Evolutionary conservation across 2,797 vertebrate genomes (phyloP), one percentile per base, ranked within the genome.

Genomic region (Geotrypetes seraphini): DNA sequence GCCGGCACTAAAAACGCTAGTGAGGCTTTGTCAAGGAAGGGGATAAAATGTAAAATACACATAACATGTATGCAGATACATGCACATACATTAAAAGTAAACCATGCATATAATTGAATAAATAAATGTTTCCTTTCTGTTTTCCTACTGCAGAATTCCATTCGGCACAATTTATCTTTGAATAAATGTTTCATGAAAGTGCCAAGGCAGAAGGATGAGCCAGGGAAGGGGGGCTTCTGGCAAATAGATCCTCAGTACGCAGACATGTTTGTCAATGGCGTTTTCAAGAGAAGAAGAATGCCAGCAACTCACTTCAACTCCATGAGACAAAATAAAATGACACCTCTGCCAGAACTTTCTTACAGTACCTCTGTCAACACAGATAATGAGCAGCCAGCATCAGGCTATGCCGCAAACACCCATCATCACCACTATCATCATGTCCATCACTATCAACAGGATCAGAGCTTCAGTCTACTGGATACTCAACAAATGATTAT

Each of bases 111-210:
- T n/a, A n/a, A n/a, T n/a, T n/a, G n/a, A n/a, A n/a, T n/a, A n/a
- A n/a, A n/a, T n/a, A n/a, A n/a, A n/a, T n/a, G n/a, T n/a, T n/a
- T n/a, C n/a, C n/a, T n/a, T n/a, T n/a, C n/a, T n/a, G n/a, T n/a
- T n/a, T n/a, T n/a, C n/a, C n/a, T n/a, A 25, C 53, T 25, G 15
- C 69, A 89, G 86, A 89, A 89, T 60, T 89, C 86, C 2, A 89
- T 89, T 46, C 84, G 86, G 22, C 86, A 89, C 61, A 89, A 88
- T 69, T 62, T 89, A 53, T 89, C 86, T 35, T 79, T 89, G 57
- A 89, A 89, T 73, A 89, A 89, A 73, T 89, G 86, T 66, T 89
- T 89, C 67, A 85, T 82, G 79, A 89, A 89, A 70, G 86, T 89
- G 24, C 86, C 86, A 33, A 55, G 86, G 19, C 84, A 85, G 60